Evolutionary conservation across 2,113 vertebrate species (phyloP).

Genomic region (Lasiurus borealis): DNA sequence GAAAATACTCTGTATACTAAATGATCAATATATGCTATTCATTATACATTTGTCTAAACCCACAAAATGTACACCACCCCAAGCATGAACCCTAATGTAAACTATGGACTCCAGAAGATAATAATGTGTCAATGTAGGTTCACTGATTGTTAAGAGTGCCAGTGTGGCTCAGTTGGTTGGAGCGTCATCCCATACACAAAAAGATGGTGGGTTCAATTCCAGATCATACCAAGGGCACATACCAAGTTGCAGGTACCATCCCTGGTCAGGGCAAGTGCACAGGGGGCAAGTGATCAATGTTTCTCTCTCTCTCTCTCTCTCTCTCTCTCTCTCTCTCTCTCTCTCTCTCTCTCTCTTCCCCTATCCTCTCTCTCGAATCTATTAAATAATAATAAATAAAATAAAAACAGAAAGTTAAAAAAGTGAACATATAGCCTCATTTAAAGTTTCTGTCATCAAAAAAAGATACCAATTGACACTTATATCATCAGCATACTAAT

Average conservation of each 20-base stretch:
- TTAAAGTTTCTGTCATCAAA: neutral
- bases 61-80: neutral
- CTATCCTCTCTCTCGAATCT: too few relatives aligned
- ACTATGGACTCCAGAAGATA: neutral
- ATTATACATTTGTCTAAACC: neutral
- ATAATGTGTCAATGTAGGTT: neutral
- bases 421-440: neutral
- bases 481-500: neutral
- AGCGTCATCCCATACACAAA: neutral
- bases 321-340: neutral
- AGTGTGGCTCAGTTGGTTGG: neutral
- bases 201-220: neutral
- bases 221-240: too few relatives aligned
- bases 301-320: neutral
- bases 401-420: too few relatives aligned
- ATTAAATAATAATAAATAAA: neutral
- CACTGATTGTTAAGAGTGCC: neutral
- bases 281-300: neutral
- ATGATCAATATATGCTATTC: neutral
- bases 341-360: too few relatives aligned
- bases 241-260: too few relatives aligned
- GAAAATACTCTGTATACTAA: neutral
- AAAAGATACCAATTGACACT: neutral
- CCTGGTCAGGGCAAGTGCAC: neutral
- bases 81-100: neutral